Base-by-base conservation (phyloP, 2,888 invertebrate genomes). In the Tetanocera ferruginea region DNA sequence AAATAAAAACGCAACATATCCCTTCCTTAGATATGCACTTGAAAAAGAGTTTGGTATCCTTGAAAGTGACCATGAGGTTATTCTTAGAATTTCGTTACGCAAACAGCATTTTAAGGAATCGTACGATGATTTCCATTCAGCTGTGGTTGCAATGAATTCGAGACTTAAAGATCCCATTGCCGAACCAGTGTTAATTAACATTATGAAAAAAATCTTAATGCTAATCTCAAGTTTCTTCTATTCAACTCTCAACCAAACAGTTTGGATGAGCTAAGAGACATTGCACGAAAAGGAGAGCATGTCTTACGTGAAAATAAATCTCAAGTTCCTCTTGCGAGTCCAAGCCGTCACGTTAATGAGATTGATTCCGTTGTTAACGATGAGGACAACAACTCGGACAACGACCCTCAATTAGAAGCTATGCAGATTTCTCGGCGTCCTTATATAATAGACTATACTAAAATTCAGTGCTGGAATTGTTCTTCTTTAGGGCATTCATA, bases 391-490 rank as follows among this genome's bases (percentile, higher is more conserved):
- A 23, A 70, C 14, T 17, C 17, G 4, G 70, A 70, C 9, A 19
- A 6, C 28, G 70, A 70, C 14, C 70, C 70, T 11, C 70, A 49
- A 34, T 11, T 70, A 17, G 70, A 70, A 51, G 70, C 70, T 5
- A 2, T 70, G 19, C n/a, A 70, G 4, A 8, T 70, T 9, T 9
- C 52, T 19, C 19, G 49, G 3, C 51, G 51, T 37, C 19, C 70
- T 31, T 31, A 31, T 31, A 31, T 3, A 31, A 31, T 31, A 23
- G 70, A 70, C 14, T 49, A 70, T 49, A 49, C 70, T 19, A 49
- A 70, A 25, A 70, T 70, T 9, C n/a, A 70, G 49, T 70, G 70
- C 23, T 70, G 70, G 70, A 70, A 49, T 28, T 70, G 70, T 70
- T 19, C 17, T 8, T n/a, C 70, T 14, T 25, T 70, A 43, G 70